phyloP scores from a whole-genome alignment of 2,797 vertebrate species.

The Protonibea diacanthus region DNA sequence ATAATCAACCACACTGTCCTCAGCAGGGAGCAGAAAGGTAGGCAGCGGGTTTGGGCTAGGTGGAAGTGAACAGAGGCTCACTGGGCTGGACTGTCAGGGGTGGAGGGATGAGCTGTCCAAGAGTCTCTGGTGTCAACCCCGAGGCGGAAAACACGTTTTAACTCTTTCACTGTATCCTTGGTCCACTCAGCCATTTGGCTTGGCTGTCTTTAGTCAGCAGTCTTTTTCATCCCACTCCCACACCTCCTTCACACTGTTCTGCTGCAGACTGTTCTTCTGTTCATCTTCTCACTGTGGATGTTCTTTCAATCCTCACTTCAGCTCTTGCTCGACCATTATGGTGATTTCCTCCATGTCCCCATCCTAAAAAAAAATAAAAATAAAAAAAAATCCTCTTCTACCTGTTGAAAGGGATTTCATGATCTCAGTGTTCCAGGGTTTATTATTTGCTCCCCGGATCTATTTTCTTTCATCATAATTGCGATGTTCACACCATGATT shows the following conservation, averaged over 20 bases:
- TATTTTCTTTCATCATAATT: conserved; percentile 29
- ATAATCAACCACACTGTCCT: conserved; percentile 60
- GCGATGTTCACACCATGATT: conserved; percentile 20
- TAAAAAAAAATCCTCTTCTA: conserved; percentile 11
- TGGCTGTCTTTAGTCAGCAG: conserved; percentile 66
- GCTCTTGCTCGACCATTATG: conserved; percentile 45
- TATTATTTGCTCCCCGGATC: conserved; percentile 13
- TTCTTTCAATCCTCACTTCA: conserved; percentile 66
- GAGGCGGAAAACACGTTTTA: conserved; percentile 53
- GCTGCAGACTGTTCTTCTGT: conserved; percentile 66
- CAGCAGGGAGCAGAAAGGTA: conserved; percentile 37
- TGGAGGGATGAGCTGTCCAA: conserved; percentile 40
- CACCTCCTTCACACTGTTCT: conserved; percentile 80
- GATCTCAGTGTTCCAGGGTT: conserved; percentile 13
- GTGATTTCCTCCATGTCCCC: conserved; percentile 41
- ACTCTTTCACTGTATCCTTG: conserved; percentile 45
- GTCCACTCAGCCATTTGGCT: conserved; percentile 74
- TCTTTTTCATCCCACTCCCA: conserved; percentile 78
- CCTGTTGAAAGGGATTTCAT: conserved; percentile 38
- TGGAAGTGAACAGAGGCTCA: conserved; percentile 30
- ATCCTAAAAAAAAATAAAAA: conserved; percentile 32
- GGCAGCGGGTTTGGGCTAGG: conserved; percentile 46
- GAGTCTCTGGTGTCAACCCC: conserved; percentile 53
- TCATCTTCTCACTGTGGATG: conserved; percentile 71
- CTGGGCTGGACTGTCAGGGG: conserved; percentile 21